Conservation (phyloP, 2,113 vertebrate species). For the Myotis yumanensis region DNA sequence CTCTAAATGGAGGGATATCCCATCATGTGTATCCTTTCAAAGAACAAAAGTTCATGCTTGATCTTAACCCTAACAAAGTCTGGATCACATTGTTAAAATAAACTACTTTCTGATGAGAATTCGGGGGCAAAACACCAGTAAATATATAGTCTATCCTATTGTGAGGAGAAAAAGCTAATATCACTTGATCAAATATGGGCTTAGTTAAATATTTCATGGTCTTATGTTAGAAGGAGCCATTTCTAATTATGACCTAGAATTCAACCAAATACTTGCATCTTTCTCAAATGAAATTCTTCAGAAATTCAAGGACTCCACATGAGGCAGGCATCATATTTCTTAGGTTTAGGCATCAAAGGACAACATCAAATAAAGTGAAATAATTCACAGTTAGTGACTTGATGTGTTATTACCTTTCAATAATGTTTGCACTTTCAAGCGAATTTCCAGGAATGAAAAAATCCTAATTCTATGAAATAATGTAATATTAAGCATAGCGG, state of each 20-base stretch:
- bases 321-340: not conserved
- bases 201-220: not conserved
- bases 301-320: not conserved
- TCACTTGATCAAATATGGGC: not conserved
- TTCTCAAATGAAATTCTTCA: not conserved
- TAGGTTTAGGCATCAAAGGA: not conserved
- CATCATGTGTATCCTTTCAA: slow-evolving; percentile 39
- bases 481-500: not conserved
- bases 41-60: slow-evolving; percentile 48
- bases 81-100: not conserved
- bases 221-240: not conserved
- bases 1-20: not conserved
- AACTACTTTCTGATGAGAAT: slow-evolving; percentile 18
- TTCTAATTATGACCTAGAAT: not conserved
- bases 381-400: not conserved
- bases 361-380: not conserved
- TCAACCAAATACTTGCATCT: not conserved
- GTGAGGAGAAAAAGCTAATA: not conserved
- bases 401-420: not conserved
- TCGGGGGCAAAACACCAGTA: not conserved
- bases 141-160: not conserved
- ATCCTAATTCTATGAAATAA: not conserved
- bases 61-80: not conserved
- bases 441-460: not conserved
- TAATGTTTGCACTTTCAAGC: not conserved